A percentile compares a stretch with the other conserved stretches of the same genome.
These are phyloP conservation scores for Cephus nigrinus DNA, from an alignment of 2,888 invertebrate genomes.

Conservation along the genomic window DNA sequence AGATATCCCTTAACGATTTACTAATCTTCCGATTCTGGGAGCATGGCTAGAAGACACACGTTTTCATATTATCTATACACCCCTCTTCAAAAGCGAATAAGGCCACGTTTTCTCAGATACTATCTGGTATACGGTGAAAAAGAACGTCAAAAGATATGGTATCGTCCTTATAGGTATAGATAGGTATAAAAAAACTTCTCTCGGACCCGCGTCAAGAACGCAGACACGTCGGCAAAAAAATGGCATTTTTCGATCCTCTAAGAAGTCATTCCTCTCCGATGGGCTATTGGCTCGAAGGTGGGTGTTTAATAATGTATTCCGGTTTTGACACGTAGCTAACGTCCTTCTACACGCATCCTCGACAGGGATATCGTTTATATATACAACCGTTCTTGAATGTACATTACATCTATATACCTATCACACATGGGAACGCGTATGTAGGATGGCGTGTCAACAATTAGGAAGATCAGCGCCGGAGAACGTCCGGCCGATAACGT, in stretches of 20 bases:
- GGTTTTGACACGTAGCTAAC: conserved; percentile 28
- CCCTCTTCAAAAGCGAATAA: neutral
- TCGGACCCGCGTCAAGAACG: neutral
- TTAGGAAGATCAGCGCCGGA: conserved; percentile 56
- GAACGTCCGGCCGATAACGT: conserved; percentile 57
- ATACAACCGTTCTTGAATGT: neutral
- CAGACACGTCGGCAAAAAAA: neutral
- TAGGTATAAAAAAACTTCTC: neutral
- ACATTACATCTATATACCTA: neutral
- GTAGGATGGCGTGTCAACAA: conserved; percentile 57
- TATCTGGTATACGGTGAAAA: neutral
- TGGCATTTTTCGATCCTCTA: conserved; percentile 7
- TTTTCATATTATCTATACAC: neutral
- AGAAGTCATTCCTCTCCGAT: conserved; percentile 19
- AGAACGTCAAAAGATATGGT: neutral
- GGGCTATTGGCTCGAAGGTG: conserved; percentile 28
- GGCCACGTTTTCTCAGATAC: neutral
- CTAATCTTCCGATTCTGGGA: conserved; percentile 44
- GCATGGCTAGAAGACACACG: conserved; percentile 2
- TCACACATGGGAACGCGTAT: conserved; percentile 29
- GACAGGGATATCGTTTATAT: conserved; percentile 1
- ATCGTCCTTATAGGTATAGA: neutral
- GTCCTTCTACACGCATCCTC: neutral
- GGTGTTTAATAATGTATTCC: conserved; percentile 46
- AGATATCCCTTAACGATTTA: conserved; percentile 40